These are phyloP conservation scores for Thunnus albacares DNA, from an alignment of 2,797 vertebrate genomes.

Conservation along the genomic window DNA sequence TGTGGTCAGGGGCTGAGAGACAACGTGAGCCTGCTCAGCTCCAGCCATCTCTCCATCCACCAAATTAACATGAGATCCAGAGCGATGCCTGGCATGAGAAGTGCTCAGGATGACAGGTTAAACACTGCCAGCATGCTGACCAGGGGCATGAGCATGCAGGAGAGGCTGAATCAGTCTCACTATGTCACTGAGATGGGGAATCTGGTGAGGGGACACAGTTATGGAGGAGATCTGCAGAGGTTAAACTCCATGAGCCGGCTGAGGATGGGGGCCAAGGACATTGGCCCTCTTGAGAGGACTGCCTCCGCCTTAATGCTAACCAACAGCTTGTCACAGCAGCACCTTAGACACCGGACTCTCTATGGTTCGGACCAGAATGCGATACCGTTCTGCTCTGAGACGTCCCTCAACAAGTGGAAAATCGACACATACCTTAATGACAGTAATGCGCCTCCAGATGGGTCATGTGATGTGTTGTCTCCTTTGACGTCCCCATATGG, in stretches of 20 bases:
- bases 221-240: conserved; percentile 92
- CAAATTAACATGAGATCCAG: conserved; percentile 82
- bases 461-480: conserved; percentile 60
- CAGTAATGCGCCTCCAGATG: conserved; percentile 55
- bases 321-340: conserved; percentile 73
- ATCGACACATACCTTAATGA: conserved; percentile 91
- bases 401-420: conserved; percentile 92
- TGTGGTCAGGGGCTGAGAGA: background rate
- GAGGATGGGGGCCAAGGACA: conserved; percentile 87
- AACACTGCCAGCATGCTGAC: conserved; percentile 75
- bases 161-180: conserved; percentile 86
- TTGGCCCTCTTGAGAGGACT: conserved; percentile 76
- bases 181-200: conserved; percentile 81
- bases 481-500: conserved; percentile 72
- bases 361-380: conserved; percentile 91
- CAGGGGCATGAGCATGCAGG: conserved; percentile 87
- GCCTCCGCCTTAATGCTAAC: conserved; percentile 35
- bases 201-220: conserved; percentile 92
- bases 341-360: conserved; percentile 87
- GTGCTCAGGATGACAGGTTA: conserved; percentile 75
- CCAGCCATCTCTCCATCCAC: conserved; percentile 89
- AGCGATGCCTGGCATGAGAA: conserved; percentile 59
- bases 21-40: conserved; percentile 74
- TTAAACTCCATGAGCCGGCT: conserved; percentile 67
- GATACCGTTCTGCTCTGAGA: conserved; percentile 92